Percentiles rank a stretch among this genome's conserved stretches.
Conservation (phyloP, 1,140 invertebrate genomes). For the Maniola jurtina region DNA sequence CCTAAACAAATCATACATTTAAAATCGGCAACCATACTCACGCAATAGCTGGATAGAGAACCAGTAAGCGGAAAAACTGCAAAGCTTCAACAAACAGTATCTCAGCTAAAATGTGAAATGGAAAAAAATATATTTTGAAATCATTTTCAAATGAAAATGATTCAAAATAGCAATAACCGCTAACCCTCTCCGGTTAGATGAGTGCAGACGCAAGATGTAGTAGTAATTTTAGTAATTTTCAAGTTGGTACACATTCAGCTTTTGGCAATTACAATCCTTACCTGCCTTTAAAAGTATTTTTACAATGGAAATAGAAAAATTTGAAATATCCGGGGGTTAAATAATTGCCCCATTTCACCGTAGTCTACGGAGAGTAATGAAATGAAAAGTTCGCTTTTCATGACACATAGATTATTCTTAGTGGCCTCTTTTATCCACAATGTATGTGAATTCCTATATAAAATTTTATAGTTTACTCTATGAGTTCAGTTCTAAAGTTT, state of each 20-base stretch:
- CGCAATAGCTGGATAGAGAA: too few relatives aligned
- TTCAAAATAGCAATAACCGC: too few relatives aligned
- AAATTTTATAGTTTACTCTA: slow-evolving; percentile 33
- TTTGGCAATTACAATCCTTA: slow-evolving; percentile 20
- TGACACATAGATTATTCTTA: slow-evolving; percentile 64
- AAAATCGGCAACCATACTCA: too few relatives aligned
- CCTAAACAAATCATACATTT: too few relatives aligned
- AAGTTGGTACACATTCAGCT: neutral
- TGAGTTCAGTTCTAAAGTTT: neutral
- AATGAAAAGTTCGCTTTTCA: slow-evolving; percentile 60
- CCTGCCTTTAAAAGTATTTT: slow-evolving; percentile 37
- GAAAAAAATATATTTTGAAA: too few relatives aligned
- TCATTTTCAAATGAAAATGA: too few relatives aligned
- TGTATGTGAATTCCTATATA: slow-evolving; percentile 39
- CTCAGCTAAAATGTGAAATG: too few relatives aligned
- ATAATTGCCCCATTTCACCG: slow-evolving; percentile 56
- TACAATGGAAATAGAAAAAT: slow-evolving; percentile 44
- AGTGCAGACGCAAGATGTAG: neutral
- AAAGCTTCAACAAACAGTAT: too few relatives aligned
- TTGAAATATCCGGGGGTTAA: slow-evolving; percentile 51
- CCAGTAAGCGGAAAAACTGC: too few relatives aligned
- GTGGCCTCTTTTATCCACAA: slow-evolving; percentile 53
- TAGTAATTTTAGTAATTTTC: neutral
- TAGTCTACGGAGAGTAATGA: slow-evolving; percentile 51
- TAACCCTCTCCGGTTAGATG: neutral